Evolutionary conservation across 2,888 invertebrate species (phyloP).

Genomic region (Agriopis marginaria): DNA sequence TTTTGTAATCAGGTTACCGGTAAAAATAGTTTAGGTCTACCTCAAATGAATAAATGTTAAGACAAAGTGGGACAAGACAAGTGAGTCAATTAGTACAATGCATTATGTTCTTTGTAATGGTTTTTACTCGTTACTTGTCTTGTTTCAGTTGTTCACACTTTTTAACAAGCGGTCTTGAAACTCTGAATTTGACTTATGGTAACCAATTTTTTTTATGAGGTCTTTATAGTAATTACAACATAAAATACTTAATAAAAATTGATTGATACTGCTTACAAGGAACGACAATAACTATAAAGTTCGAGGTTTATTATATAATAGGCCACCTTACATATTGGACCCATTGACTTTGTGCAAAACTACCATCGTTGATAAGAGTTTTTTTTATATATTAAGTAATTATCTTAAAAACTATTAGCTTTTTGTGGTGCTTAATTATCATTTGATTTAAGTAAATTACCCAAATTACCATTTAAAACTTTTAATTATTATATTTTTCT

Average conservation of each 20-base stretch:
- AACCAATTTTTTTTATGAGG: not conserved
- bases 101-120: not conserved
- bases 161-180: not conserved
- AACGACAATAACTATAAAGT: conserved; percentile 18
- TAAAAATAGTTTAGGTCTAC: conserved; percentile 1
- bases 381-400: not conserved
- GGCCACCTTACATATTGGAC: not conserved
- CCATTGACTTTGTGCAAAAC: too few species aligned
- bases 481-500: not conserved
- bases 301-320: conserved; percentile 27
- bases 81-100: conserved; percentile 9
- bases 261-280: conserved; percentile 18
- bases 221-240: conserved; percentile 14
- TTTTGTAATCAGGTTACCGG: conserved; percentile 43
- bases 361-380: too few species aligned
- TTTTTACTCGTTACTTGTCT: not conserved
- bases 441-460: not conserved
- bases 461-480: not conserved
- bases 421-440: not conserved
- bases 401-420: not conserved
- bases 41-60: conserved; percentile 2
- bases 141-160: not conserved
- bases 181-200: not conserved
- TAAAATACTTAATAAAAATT: conserved; percentile 13
- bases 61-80: not conserved